Base-by-base conservation (phyloP, 2,113 vertebrate genomes). In the Conger conger region DNA sequence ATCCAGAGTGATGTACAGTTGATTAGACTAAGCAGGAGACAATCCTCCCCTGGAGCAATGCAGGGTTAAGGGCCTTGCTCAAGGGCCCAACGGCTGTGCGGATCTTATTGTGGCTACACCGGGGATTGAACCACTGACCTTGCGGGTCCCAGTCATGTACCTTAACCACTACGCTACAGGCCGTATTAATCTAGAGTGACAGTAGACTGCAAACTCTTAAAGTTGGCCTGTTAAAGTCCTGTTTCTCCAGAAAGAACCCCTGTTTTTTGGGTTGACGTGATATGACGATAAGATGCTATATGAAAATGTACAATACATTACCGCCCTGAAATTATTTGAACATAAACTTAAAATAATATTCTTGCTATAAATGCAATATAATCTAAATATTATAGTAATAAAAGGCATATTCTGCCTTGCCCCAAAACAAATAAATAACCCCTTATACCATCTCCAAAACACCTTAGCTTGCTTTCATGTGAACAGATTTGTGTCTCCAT, bases 181-280 rank as follows among this genome's bases (percentile, higher is more conserved):
- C 79, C 45, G 38, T 79, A 36, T 40, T 68, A 63, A 88, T 88
- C 89, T 53, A 76, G 63, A 37, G 83, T 86, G 82, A 27, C 33
- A 45, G 82, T 15, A 77, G 30, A 85, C 87, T 90, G 86, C 76
- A 76, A 0, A 13, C 54, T 57, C 18, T 11, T 3, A 18, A 86
- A 4, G 23, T 2, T 23, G 8, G 20, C 68, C n/a, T 73, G n/a
- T 73, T 73, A 73, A 73, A 73, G 9, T n/a, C n/a, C 68, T 33
- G n/a, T 73, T 73, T 73, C 6, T n/a, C 30, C 30, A 6, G 27
- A 73, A 73, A 73, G 68, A 9, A 73, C 68, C 68, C 68, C 3
- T 73, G 68, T 73, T 73, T 73, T 33, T 73, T n/a, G 33, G 9
- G 27, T 27, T n/a, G n/a, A n/a, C n/a, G n/a, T n/a, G n/a, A n/a